Evolutionary conservation across 2,113 vertebrate species (phyloP), one percentile per base, ranked within the genome.

Genomic region (Oreochromis niloticus): DNA sequence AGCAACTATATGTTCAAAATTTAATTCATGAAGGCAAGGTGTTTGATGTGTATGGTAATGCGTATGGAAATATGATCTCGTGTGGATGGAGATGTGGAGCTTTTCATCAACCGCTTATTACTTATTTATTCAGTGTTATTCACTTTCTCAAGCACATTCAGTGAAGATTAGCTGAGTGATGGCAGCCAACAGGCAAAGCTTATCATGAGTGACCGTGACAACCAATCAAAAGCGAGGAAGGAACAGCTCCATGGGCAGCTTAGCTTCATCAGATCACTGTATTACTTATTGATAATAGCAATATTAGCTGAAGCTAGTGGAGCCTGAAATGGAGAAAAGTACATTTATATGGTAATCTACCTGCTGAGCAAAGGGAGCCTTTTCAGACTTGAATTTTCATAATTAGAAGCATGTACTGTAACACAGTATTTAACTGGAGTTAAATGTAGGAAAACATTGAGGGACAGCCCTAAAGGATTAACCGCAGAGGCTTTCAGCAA

Each of bases 181-280:
- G 71, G 43, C 57, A 71, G 85, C 30, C 9, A 81, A 86, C 75
- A 56, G 52, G 61, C 22, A 43, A 6, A 46, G 56, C 57, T 88
- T 86, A 22, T 61, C 52, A 85, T 3, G 12, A 80, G 57, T 43
- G 81, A 91, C 88, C 83, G 80, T 90, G 92, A 82, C 22, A 56
- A 36, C 59, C 24, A 88, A 68, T 86, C 16, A 85, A 43, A 36
- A 90, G 66, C 48, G 43, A 54, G 39, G 39, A 78, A 54, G 81
- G 11, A 87, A 12, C 41, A 55, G 34, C 13, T 6, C 43, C 24
- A 87, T 34, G 36, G 36, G 30, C 61, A 27, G 41, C 19, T 55
- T 11, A 48, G 43, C 17, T 81, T 66, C 66, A 43, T 66, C 66
- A 75, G 6, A 85, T 78, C 54, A 10, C n/a, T 22, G 9, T 66